phyloP scores from a whole-genome alignment of 2,113 vertebrate genomes.

The Rutilus rutilus region DNA sequence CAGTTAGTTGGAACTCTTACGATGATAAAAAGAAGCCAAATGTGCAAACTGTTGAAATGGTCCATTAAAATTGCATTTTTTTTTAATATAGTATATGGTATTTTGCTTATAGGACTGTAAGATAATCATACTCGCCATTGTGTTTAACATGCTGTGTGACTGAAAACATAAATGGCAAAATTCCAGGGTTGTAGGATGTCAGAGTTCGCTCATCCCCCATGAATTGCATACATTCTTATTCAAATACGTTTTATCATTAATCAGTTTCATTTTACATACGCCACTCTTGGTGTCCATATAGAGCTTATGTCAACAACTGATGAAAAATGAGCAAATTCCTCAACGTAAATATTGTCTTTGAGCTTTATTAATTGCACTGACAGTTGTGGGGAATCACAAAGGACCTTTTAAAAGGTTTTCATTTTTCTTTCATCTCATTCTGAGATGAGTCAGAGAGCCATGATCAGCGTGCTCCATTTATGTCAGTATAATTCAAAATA shows the following conservation, averaged over 20 bases:
- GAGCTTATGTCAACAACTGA: not conserved
- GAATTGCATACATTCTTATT: not conserved
- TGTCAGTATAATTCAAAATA: not conserved
- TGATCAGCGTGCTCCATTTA: not conserved
- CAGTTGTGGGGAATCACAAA: not conserved
- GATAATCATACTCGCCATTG: not conserved
- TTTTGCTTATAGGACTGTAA: too few relatives aligned
- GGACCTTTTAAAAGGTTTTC: conserved; percentile 7
- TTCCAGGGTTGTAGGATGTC: not conserved
- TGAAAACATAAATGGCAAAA: not conserved
- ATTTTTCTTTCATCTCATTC: conserved; percentile 7
- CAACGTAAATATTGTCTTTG: not conserved
- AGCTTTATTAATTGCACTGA: not conserved
- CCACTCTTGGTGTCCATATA: not conserved
- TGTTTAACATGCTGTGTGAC: not conserved
- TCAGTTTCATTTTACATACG: not conserved
- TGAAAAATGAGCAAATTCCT: not conserved
- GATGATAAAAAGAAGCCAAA: not conserved
- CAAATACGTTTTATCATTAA: not conserved
- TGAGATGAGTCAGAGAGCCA: conserved; percentile 5
- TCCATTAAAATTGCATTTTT: not conserved
- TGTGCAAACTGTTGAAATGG: not conserved
- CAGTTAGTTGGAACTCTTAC: not conserved
- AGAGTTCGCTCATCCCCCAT: not conserved
- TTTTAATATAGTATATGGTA: too few relatives aligned